A percentile compares a stretch with the other conserved stretches of the same genome.
These are phyloP conservation scores for Crepidodera aurea DNA, from an alignment of 2,888 invertebrate genomes.

Conservation along the genomic window DNA sequence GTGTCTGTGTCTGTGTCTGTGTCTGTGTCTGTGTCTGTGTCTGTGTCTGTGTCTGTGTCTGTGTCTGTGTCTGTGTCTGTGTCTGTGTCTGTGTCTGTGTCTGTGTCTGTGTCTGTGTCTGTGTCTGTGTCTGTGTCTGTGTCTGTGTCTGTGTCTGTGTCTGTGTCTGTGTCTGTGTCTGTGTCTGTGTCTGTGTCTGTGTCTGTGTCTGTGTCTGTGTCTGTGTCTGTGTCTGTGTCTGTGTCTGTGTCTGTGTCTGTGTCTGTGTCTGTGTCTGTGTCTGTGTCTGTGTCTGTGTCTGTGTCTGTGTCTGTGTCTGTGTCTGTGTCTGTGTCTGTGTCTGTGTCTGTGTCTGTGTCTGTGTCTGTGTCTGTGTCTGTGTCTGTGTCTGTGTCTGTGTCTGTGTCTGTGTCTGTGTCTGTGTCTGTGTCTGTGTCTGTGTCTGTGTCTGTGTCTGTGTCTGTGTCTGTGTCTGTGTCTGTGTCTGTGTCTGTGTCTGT, in stretches of 20 bases:
- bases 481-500: neutral
- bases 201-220: neutral
- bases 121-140: neutral
- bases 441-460: neutral
- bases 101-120: neutral
- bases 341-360: neutral
- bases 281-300: neutral
- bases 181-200: neutral
- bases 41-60: neutral
- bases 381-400: neutral
- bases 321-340: neutral
- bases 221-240: neutral
- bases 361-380: neutral
- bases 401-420: neutral
- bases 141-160: neutral
- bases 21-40: neutral
- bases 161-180: neutral
- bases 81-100: neutral
- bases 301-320: neutral
- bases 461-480: neutral
- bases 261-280: neutral
- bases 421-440: neutral
- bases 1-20: neutral
- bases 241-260: neutral
- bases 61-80: neutral